Evolutionary conservation across 2,888 invertebrate genomes (phyloP).

Genomic region (Chrysodeixis includens): DNA sequence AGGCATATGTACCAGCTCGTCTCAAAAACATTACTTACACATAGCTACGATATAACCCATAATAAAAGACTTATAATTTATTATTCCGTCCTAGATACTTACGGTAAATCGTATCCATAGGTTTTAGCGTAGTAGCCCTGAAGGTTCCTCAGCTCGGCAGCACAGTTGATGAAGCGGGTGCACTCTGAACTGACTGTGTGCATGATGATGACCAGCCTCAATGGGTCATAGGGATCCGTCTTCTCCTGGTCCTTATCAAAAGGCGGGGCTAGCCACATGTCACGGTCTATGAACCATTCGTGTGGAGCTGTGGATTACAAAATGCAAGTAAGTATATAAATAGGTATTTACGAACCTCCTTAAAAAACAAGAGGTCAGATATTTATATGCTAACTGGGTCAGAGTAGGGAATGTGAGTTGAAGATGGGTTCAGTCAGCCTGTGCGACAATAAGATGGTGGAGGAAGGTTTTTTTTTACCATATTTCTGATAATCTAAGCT

Average conservation of each 20-base stretch:
- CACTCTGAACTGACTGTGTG: conserved; percentile 78
- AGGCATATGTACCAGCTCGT: no score
- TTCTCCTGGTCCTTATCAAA: conserved; percentile 47
- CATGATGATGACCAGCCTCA: conserved; percentile 76
- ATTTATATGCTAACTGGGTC: no score
- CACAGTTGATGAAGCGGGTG: conserved; percentile 69
- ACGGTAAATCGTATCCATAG: conserved; percentile 58
- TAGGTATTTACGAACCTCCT: no score
- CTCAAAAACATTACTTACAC: no score
- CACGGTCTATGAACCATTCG: conserved; percentile 78
- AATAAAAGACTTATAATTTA: no score
- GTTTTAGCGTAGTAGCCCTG: conserved; percentile 65
- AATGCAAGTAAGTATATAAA: no score
- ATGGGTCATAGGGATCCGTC: conserved; percentile 64
- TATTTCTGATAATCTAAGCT: no score
- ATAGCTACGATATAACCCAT: no score
- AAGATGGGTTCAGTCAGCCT: no score
- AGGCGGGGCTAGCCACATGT: conserved; percentile 76
- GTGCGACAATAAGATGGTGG: no score
- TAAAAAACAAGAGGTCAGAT: no score
- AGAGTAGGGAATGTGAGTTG: no score
- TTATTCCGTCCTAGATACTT: conserved; percentile 27
- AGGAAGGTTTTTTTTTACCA: neutral
- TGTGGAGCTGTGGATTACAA: conserved; percentile 69
- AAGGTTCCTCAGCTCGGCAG: conserved; percentile 73